Base-by-base conservation (phyloP, 2,113 vertebrate genomes). In the Puma concolor region DNA sequence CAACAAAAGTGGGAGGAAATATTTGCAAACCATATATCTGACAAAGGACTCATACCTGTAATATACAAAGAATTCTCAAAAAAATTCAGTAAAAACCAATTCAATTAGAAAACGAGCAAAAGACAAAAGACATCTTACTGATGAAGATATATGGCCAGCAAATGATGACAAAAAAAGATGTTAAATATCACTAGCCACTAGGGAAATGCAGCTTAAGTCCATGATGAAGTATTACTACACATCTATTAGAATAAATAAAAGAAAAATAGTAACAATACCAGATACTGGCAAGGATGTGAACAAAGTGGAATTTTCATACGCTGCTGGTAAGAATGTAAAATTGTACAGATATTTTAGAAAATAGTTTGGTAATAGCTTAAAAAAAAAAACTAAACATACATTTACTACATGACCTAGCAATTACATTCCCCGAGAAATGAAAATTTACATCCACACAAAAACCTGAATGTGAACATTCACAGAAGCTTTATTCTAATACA, bases 211-310 rank as follows among this genome's bases (percentile, higher is more conserved):
- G 77, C 80, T 86, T 57, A n/a, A 93, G 13, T 67, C 27, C 80
- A 84, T 63, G 52, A 84, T 71, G 33, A 33, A 60, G 4, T 41
- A 97, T 36, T 29, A 63, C 21, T 23, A 52, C 4, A 77, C 11
- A 91, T 17, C 50, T 95, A 95, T 11, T 79, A 66, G 91, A 96
- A 85, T 2, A 66, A 64, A 38, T 96, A 93, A 91, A 95, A 91
- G 50, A 84, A 96, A 97, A 95, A 95, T 2, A 74, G 63, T 67
- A 79, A 54, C 44, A 89, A 95, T 60, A 89, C n/a, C 66, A 94
- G 41, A 95, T 67, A 92, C 31, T 74, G n/a, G 66, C 67, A 89
- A 94, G 67, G 67, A 90, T 71, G 3, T 74, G 4, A 19, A 87
- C 21, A 85, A 91, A 97, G 7, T 57, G 23, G 4, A 76, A 44